Base-by-base conservation (phyloP, 2,113 vertebrate species). In the Silurus meridionalis region DNA sequence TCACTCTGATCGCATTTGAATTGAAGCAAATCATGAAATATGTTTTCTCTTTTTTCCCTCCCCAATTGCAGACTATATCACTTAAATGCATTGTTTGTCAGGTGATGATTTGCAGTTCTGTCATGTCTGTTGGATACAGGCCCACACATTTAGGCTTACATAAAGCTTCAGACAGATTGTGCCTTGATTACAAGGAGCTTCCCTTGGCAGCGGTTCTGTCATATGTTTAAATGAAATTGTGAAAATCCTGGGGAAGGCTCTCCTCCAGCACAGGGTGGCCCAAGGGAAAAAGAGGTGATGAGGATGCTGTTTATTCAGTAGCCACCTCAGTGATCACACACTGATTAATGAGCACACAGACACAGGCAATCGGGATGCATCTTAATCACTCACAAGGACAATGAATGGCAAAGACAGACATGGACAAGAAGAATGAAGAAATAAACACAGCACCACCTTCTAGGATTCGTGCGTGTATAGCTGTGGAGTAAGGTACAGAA, bases 321-420 rank as follows among this genome's bases (percentile, higher is more conserved):
- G 60, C 81, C 85, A 88, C 77, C 85, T 87, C 80, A 67, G 80
- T 82, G 88, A 84, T 85, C 86, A 71, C 80, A 87, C 79, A 57
- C 88, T 83, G 88, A 63, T 85, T 85, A 89, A 85, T 83, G 83
- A 87, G 80, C 79, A 66, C 87, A 82, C 85, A 82, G 52, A 85
- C 86, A 66, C 60, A 66, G 83, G 84, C 82, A 72, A 75, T 85
- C 80, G 17, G 80, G 61, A 85, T 67, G 74, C 86, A 87, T 86
- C 80, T 72, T 21, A 87, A 85, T 89, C 58, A 72, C 28, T 87
- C 86, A 87, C 87, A 87, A 85, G 72, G 64, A 83, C 86, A 86
- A 83, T 83, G 88, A 90, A 64, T 75, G 69, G 80, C 75, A 85
- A 83, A 89, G 75, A 84, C 28, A 86, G 83, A 64, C 8, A 82